These are phyloP conservation scores for Aegotheles bennettii DNA, from an alignment of 2,113 vertebrate genomes.

Conservation along the genomic window DNA sequence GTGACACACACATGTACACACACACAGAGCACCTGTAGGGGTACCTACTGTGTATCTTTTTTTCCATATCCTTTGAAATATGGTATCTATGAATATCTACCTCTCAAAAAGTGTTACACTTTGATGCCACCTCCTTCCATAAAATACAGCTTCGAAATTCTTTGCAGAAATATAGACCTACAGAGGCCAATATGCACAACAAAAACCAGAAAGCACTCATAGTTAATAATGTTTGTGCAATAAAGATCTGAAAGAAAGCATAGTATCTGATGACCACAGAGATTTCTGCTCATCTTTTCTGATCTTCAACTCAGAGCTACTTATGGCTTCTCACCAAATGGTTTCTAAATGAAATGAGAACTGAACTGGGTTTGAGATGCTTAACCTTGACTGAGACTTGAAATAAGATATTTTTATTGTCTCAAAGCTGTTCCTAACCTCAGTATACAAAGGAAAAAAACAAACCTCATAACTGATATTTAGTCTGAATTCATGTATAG, in stretches of 20 bases:
- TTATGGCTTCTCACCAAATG: neutral
- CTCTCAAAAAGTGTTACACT: neutral
- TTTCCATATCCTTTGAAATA: neutral
- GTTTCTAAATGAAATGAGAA: neutral
- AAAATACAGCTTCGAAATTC: neutral
- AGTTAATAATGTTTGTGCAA: neutral
- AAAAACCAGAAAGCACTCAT: neutral
- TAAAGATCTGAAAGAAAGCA: neutral
- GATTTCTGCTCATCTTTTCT: neutral
- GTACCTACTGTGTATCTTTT: neutral
- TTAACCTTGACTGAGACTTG: neutral
- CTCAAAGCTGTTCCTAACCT: neutral
- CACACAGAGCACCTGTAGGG: rapidly evolving
- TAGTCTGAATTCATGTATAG: neutral
- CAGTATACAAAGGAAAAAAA: neutral
- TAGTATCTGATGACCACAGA: neutral
- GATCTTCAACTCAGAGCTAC: neutral
- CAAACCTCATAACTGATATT: neutral
- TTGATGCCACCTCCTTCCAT: neutral
- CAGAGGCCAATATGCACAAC: neutral
- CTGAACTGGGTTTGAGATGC: neutral
- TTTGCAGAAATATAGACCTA: neutral
- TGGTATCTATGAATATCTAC: neutral
- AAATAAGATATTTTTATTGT: neutral
- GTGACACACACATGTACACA: rapidly evolving